Percentiles rank a stretch among this genome's conserved stretches.
Evolutionary conservation across 2,888 invertebrate genomes (phyloP).

Genomic region (Lottia gigantea): DNA sequence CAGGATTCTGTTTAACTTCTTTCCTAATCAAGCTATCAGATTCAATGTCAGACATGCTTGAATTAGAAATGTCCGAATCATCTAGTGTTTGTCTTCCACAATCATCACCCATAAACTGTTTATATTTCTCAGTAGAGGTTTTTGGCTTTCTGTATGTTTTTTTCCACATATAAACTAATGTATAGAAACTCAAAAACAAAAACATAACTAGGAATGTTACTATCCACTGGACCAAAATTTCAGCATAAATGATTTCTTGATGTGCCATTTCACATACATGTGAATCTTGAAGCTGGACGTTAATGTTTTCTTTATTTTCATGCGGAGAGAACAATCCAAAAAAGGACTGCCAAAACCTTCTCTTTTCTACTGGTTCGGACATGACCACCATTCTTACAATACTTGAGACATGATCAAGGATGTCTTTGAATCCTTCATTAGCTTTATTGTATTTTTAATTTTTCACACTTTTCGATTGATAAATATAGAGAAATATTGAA

Average conservation of each 20-base stretch:
- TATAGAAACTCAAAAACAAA: background rate
- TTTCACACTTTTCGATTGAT: too few species aligned
- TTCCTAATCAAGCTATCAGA: too few species aligned
- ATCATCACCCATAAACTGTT: too few species aligned
- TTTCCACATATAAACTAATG: background rate
- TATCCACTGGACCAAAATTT: background rate
- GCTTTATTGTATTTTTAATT: too few species aligned
- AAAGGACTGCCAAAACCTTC: background rate
- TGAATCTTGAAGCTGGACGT: too few species aligned
- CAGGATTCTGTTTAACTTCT: too few species aligned
- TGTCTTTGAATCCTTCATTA: too few species aligned
- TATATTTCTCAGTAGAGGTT: too few species aligned
- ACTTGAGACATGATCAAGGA: background rate
- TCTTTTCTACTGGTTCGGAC: background rate
- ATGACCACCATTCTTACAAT: background rate
- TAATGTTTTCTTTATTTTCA: background rate
- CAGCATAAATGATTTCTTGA: background rate
- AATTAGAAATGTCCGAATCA: too few species aligned
- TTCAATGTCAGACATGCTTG: too few species aligned
- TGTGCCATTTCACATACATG: background rate
- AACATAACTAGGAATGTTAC: background rate
- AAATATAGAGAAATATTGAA: too few species aligned
- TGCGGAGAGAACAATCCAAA: background rate
- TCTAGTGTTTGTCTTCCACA: too few species aligned
- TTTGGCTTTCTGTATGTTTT: background rate